These are phyloP conservation scores for Lerema accius DNA, from an alignment of 1,140 invertebrate genomes.

Conservation along the genomic window DNA sequence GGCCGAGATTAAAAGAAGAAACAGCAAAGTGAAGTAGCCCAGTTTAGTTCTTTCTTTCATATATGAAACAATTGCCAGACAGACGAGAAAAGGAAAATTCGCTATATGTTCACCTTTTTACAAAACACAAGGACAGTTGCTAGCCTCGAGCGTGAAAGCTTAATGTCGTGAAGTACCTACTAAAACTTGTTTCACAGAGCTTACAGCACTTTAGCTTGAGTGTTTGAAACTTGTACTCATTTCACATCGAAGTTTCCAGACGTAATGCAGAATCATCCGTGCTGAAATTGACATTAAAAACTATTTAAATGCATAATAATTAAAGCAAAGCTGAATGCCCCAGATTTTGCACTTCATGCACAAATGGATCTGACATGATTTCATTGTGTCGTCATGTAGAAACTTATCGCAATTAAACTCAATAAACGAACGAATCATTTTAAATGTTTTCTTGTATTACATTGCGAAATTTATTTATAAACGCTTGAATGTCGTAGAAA, in stretches of 20 bases:
- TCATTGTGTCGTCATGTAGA: neutral
- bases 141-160: conserved; percentile 56
- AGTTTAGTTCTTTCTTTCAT: neutral
- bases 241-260: conserved; percentile 9
- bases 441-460: neutral
- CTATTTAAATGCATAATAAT: conserved; percentile 3
- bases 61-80: conserved; percentile 7
- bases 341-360: conserved; percentile 1
- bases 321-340: neutral
- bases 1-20: conserved; percentile 20
- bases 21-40: conserved; percentile 5
- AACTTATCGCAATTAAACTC: neutral
- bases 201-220: conserved; percentile 45
- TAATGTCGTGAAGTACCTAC: conserved; percentile 61
- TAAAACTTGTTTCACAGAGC: conserved; percentile 53
- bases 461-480: too few relatives aligned
- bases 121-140: conserved; percentile 27
- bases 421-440: neutral
- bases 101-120: conserved; percentile 21
- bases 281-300: neutral
- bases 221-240: conserved; percentile 35
- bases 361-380: neutral
- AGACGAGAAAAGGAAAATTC: conserved; percentile 22
- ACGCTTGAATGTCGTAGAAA: too few relatives aligned
- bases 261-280: neutral